These are phyloP conservation scores for Hypena proboscidalis DNA, from an alignment of 2,888 invertebrate species.

Conservation along the genomic window DNA sequence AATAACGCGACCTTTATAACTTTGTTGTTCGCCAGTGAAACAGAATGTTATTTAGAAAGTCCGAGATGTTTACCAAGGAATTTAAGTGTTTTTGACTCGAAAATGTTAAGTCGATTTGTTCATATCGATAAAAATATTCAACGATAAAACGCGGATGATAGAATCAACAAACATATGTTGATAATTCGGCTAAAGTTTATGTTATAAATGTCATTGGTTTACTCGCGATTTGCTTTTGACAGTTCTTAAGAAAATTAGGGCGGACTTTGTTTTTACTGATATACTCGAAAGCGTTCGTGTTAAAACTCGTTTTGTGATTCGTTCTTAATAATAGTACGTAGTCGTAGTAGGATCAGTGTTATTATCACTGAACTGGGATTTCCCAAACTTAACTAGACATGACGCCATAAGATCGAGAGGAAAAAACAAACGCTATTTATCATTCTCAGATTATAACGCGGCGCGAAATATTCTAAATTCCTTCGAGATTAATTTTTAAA, in stretches of 20 bases:
- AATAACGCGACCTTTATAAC: no score
- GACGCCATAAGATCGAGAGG: conserved; percentile 11
- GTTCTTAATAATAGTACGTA: conserved; percentile 1
- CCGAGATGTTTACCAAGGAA: no score
- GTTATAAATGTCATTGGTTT: not conserved
- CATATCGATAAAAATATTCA: conserved; percentile 13
- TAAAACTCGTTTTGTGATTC: not conserved
- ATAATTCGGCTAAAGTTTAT: no score
- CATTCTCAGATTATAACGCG: not conserved
- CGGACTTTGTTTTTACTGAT: conserved; percentile 24
- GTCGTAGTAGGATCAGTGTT: not conserved
- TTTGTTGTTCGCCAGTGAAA: no score
- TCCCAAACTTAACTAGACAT: conserved; percentile 15
- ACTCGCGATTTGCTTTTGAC: conserved; percentile 7
- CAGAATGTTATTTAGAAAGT: no score
- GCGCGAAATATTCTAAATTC: no score
- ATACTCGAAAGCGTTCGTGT: no score
- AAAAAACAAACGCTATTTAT: conserved; percentile 6
- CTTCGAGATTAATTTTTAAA: no score
- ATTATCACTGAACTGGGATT: conserved; percentile 8
- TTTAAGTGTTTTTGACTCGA: no score
- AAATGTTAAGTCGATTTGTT: conserved; percentile 6
- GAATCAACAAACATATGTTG: no score
- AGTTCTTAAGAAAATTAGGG: conserved; percentile 14
- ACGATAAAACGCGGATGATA: conserved; percentile 10